These are phyloP conservation scores for Pteruthius melanotis DNA, from an alignment of 2,113 vertebrate species.

Conservation along the genomic window DNA sequence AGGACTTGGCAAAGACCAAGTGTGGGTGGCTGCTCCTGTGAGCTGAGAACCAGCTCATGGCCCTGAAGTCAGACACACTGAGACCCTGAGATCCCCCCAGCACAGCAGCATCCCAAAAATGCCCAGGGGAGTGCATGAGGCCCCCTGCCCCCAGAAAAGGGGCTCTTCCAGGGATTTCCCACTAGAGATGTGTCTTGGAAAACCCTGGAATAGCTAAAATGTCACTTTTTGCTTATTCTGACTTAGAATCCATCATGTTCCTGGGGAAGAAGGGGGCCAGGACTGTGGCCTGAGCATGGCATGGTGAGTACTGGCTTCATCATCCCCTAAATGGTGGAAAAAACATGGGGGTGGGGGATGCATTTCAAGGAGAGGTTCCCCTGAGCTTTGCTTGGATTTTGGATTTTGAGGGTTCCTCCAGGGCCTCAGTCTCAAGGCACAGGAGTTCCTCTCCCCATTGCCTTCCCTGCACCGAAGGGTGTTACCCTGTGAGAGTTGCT, in stretches of 20 bases:
- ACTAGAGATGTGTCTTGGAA: rapidly evolving
- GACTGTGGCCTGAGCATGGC: rapidly evolving
- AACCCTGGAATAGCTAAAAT: not conserved
- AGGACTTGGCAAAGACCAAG: not conserved
- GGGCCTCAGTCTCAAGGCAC: not conserved
- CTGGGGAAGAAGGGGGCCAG: not conserved
- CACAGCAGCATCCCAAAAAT: not conserved
- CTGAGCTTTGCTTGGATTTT: not conserved
- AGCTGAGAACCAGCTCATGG: not conserved
- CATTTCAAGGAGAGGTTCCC: not conserved
- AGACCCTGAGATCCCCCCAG: not conserved
- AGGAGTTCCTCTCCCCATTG: not conserved
- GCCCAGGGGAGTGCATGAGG: rapidly evolving
- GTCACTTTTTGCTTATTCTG: not conserved
- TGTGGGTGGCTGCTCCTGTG: not conserved
- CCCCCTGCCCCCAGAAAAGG: not conserved
- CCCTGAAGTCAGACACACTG: not conserved
- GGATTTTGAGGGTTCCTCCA: not conserved
- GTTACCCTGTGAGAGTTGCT: not conserved
- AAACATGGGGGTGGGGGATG: rapidly evolving
- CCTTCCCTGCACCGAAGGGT: not conserved
- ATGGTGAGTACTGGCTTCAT: not conserved
- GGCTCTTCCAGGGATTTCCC: not conserved
- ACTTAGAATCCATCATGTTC: not conserved
- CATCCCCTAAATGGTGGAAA: not conserved